Evolutionary conservation across 1,140 invertebrate species (phyloP), one percentile per base, ranked within the genome.

Genomic region (Brachionus paranguensis): DNA sequence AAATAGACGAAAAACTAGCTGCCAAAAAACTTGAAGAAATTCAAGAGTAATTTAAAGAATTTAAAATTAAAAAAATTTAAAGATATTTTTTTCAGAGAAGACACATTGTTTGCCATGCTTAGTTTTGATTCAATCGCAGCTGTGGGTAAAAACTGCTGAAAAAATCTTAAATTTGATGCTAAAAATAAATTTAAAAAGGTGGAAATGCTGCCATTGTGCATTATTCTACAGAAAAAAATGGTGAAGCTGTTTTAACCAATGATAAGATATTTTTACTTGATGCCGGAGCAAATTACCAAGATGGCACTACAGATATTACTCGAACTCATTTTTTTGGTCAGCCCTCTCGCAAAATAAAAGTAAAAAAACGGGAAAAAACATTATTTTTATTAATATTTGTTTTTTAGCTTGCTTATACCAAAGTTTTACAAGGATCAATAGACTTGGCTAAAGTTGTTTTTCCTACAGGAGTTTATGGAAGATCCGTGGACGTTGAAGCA

Each of bases 121-220:
- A 96, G 95, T 86, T 98, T 97, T 89, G 89, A 91, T 14, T 96
- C 95, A 0, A 97, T 98, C 74, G 94, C 95, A 33, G 93, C 93
- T 0, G 92, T 92, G 2, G 96, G 95, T 1, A 72, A 72, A 72
- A 12, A 27, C 29, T 14, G 24, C 7, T 8, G 20, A 3, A 68
- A 37, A 68, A 37, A 14, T 37, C 10, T 29, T 27, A 8, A n/a
- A 29, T 6, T 17, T 29, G 2, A 17, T 12, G 12, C 20, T 68
- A 17, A 37, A 12, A 11, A 4, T 3, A 27, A 12, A 0, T 68
- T 37, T 37, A 29, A 33, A 2, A 27, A 68, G 64, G 68, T 41
- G 92, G 94, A 41, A 94, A 97, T 89, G 94, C 92, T 14, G 95
- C 96, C n/a, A 92, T 97, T 17, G 95, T 96, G 86, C 96, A 97